Evolutionary conservation across 2,113 vertebrate genomes (phyloP).

Genomic region (Corythornis vintsioides): DNA sequence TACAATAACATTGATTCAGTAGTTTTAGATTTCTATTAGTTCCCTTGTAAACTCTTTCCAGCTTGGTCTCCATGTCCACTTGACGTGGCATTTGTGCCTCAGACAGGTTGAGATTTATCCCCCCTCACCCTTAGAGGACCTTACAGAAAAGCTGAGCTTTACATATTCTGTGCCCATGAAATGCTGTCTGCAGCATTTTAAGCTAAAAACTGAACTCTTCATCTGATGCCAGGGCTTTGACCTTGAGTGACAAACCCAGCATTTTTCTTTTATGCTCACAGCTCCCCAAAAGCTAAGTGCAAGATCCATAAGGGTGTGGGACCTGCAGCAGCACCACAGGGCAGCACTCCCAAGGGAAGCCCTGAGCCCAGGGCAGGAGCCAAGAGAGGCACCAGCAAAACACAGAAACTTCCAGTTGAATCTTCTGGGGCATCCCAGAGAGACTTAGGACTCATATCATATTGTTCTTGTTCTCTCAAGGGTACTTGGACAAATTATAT

Average conservation of each 20-base stretch:
- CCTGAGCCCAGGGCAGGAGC: background rate
- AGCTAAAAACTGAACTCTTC: background rate
- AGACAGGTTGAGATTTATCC: background rate
- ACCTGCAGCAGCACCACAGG: background rate
- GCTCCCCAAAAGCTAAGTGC: background rate
- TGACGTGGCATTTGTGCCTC: background rate
- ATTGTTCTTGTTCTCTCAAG: background rate
- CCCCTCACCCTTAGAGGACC: background rate
- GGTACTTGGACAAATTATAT: background rate
- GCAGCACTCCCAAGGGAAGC: background rate
- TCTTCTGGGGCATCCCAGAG: background rate
- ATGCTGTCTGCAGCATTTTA: background rate
- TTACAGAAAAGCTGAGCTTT: background rate
- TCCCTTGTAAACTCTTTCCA: slow-evolving; percentile 8
- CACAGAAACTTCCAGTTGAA: background rate
- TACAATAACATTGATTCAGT: slow-evolving; percentile 49
- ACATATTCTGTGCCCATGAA: background rate
- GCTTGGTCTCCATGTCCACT: background rate
- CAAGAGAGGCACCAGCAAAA: background rate
- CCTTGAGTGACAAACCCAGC: background rate
- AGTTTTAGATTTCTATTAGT: slow-evolving; percentile 44
- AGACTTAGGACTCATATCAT: background rate
- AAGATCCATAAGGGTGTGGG: background rate
- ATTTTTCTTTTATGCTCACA: background rate
- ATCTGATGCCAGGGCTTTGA: background rate